phyloP scores from a whole-genome alignment of 2,888 invertebrate genomes.

The Aleiodes leptofemur region DNA sequence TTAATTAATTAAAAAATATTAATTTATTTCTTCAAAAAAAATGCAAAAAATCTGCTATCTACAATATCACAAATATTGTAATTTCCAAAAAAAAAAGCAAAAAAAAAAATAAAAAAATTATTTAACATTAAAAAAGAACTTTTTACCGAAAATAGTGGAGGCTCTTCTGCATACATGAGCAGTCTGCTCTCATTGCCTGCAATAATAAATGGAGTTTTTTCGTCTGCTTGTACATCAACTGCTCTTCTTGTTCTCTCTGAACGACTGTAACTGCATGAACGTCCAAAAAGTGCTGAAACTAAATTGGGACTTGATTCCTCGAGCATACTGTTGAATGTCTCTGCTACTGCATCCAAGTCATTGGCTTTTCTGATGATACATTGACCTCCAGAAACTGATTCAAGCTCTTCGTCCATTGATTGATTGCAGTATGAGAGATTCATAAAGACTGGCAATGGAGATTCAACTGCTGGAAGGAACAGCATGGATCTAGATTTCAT shows the following conservation, averaged over 20 bases:
- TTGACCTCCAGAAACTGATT: constrained; percentile 66
- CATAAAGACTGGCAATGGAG: constrained; percentile 78
- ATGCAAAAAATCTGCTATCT: too few relatives aligned
- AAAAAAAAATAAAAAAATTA: not conserved
- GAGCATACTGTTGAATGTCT: constrained; percentile 59
- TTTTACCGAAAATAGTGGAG: constrained; percentile 55
- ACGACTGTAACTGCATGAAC: constrained; percentile 62
- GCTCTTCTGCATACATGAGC: constrained; percentile 59
- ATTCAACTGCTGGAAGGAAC: constrained; percentile 81
- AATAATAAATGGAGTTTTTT: constrained; percentile 42
- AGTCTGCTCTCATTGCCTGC: constrained; percentile 48
- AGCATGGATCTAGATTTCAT: constrained; percentile 69
- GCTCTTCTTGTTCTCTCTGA: constrained; percentile 66
- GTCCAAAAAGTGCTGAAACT: constrained; percentile 65
- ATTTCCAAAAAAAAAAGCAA: too few relatives aligned
- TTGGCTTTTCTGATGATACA: constrained; percentile 55
- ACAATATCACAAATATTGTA: too few relatives aligned
- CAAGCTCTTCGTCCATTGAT: constrained; percentile 74
- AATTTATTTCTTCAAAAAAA: too few relatives aligned
- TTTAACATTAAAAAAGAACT: not conserved
- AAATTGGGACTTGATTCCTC: constrained; percentile 70
- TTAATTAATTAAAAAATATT: too few relatives aligned
- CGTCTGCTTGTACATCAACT: constrained; percentile 1
- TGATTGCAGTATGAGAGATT: constrained; percentile 76
- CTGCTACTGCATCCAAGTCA: constrained; percentile 61